phyloP scores from a whole-genome alignment of 2,797 vertebrate species.

The Odontamblyopus rebecca region DNA sequence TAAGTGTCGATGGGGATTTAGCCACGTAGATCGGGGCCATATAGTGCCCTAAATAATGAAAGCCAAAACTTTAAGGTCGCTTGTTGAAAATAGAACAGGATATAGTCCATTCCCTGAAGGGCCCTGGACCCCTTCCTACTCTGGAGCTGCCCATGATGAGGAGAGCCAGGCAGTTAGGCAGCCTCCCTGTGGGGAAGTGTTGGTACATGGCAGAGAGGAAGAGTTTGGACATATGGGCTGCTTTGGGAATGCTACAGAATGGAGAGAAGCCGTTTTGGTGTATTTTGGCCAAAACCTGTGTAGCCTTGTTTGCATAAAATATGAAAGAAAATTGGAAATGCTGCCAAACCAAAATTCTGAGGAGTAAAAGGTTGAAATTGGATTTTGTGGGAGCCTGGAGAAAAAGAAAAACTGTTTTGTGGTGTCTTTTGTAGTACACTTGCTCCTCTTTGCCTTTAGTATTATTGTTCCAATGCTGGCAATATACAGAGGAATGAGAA shows the following conservation, averaged over 20 bases:
- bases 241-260: constrained; percentile 8
- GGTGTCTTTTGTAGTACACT: background rate
- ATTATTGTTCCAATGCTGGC: background rate
- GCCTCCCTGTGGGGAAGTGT: constrained; percentile 38
- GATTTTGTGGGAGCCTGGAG: background rate
- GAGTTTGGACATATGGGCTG: constrained; percentile 17
- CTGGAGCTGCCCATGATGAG: constrained; percentile 27
- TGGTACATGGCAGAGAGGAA: constrained; percentile 33
- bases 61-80: constrained; percentile 1
- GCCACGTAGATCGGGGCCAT: background rate
- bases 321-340: constrained; percentile 1
- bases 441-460: constrained; percentile 3
- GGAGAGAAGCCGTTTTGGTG: constrained; percentile 10
- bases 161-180: constrained; percentile 39
- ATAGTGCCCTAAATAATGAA: background rate
- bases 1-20: constrained; percentile 1
- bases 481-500: background rate
- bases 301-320: constrained; percentile 1
- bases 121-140: constrained; percentile 25
- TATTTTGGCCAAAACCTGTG: background rate
- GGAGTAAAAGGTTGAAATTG: constrained; percentile 7
- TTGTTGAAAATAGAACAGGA: constrained; percentile 3
- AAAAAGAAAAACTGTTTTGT: constrained; percentile 1
- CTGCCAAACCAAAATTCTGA: constrained; percentile 8
- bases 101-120: constrained; percentile 36